Evolutionary conservation across 2,888 invertebrate genomes (phyloP), one percentile per base, ranked within the genome.

Genomic region (Protonemura montana): DNA sequence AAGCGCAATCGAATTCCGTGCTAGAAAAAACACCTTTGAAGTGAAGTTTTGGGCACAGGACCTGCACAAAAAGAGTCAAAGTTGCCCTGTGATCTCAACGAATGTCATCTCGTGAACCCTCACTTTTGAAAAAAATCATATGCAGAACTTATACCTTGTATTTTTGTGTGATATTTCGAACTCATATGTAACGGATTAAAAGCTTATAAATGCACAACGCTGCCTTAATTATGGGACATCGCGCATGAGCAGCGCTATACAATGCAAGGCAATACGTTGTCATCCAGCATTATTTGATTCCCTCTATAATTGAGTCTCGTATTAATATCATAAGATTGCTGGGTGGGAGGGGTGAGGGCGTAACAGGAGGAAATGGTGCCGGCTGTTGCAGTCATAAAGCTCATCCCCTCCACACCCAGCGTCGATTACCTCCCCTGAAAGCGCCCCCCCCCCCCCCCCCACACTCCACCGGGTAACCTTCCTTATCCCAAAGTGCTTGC

Each of bases 381-480:
- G 59, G 59, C 59, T 59, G 59, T 59, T 59, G 59, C 59, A 59
- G 59, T 59, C 59, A 59, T 59, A 59, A 59, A 59, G 59, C 59
- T 59, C 59, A 59, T 59, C 59, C 59, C 59, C 59, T 59, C 59
- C 59, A 59, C 59, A 16, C 16, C 59, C 13, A 21, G 21, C 59
- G 59, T 59, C 59, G 59, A 87, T 87, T 87, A 87, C 87, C 87
- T 85, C 87, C 77, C 87, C 86, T 85, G 83, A 87, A 86, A 85
- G 86, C 85, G 80, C 87, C 59, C 41, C 41, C 81, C 35, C 35
- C 35, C 35, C 35, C 28, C 29, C 76, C 27, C 76, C 30, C 82
- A 59, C 86, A 87, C 76, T 85, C 85, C 59, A 35, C 35, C 35
- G 10, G 5, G 5, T 35, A 35, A 10, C 35, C 59, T 16, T 16